These are phyloP conservation scores for Aramus guarauna DNA, from an alignment of 2,113 vertebrate genomes.

Conservation along the genomic window DNA sequence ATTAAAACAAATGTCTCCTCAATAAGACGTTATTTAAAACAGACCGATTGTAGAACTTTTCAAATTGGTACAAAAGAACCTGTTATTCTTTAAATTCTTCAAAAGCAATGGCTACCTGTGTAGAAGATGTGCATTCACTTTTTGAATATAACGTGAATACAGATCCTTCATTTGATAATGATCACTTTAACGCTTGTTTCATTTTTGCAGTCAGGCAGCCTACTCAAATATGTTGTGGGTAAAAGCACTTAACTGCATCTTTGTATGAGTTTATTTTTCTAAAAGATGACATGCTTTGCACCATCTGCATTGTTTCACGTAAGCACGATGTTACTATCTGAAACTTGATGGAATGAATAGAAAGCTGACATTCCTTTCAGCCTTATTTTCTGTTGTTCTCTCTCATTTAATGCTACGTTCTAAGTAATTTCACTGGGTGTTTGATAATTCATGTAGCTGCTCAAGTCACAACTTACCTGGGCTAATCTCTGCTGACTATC, in stretches of 20 bases:
- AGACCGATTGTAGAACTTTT: neutral
- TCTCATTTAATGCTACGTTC: neutral
- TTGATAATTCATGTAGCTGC: neutral
- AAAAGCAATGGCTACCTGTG: neutral
- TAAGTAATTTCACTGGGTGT: neutral
- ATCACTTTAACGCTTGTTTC: neutral
- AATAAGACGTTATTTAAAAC: neutral
- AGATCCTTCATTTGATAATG: neutral
- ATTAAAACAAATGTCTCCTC: neutral
- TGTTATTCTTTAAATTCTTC: neutral
- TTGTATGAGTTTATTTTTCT: neutral
- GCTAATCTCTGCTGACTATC: conserved; percentile 97
- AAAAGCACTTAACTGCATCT: neutral
- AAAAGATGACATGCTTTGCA: neutral
- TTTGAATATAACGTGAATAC: neutral
- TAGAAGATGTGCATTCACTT: neutral
- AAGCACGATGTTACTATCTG: neutral
- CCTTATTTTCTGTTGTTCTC: neutral
- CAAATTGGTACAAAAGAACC: neutral
- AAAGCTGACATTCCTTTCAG: neutral
- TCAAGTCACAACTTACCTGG: conserved; percentile 78
- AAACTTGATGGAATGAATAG: neutral
- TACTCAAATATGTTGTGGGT: neutral
- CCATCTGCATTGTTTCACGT: neutral
- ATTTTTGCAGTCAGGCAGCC: neutral